phyloP scores from a whole-genome alignment of 2,797 vertebrate species.

The Poliocrania exsul region DNA sequence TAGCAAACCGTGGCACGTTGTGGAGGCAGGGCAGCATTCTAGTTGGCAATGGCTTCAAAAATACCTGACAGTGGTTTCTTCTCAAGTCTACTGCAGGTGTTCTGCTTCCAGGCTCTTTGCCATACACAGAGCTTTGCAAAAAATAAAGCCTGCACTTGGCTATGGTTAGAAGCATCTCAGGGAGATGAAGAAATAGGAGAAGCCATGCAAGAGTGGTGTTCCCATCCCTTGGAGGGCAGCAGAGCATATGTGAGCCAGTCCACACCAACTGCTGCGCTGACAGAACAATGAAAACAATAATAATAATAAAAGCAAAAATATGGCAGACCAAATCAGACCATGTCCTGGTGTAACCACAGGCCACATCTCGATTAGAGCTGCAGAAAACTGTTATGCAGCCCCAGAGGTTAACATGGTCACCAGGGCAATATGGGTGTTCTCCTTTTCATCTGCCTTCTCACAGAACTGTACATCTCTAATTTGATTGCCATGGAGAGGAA shows the following conservation, averaged over 20 bases:
- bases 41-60: accelerated
- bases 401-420: background rate
- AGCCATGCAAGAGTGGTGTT: accelerated
- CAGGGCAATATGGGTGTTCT: background rate
- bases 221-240: background rate
- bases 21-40: background rate
- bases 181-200: background rate
- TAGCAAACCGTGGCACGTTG: background rate
- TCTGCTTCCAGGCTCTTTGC: background rate
- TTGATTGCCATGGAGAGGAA: background rate
- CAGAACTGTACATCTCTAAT: background rate
- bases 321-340: background rate
- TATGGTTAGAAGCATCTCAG: background rate
- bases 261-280: background rate
- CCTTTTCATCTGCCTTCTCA: background rate
- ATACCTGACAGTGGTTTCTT: background rate
- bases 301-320: background rate
- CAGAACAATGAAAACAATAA: background rate
- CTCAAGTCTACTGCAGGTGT: background rate
- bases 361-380: background rate
- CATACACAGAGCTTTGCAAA: background rate
- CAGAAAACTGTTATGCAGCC: background rate
- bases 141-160: background rate
- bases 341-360: background rate
- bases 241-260: background rate